phyloP scores from a whole-genome alignment of 2,888 invertebrate genomes.

The Platycheirus albimanus region DNA sequence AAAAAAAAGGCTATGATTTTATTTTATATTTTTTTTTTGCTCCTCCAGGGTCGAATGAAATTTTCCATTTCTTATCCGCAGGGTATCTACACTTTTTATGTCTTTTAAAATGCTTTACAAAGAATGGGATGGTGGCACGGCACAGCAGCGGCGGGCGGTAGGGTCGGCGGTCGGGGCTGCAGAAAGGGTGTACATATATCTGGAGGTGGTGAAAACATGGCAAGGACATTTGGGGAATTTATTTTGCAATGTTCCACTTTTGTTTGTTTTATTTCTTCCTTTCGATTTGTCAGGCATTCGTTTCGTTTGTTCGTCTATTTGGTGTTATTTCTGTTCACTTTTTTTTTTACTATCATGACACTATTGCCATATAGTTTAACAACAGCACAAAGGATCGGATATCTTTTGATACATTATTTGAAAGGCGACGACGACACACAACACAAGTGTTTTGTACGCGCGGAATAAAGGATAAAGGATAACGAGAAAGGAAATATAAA shows the following conservation, averaged over 20 bases:
- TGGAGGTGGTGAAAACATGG: slow-evolving; percentile 13
- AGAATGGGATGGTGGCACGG: background rate
- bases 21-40: slow-evolving; percentile 8
- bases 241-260: slow-evolving; percentile 68
- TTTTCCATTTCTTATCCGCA: slow-evolving; percentile 66
- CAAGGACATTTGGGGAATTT: slow-evolving; percentile 71
- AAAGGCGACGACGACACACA: slow-evolving; percentile 21
- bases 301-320: slow-evolving; percentile 47
- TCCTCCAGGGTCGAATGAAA: slow-evolving; percentile 59
- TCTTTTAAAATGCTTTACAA: slow-evolving; percentile 62
- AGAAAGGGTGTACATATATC: background rate
- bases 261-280: slow-evolving; percentile 74
- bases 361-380: slow-evolving; percentile 46
- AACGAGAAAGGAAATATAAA: slow-evolving; percentile 46
- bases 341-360: slow-evolving; percentile 23
- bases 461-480: slow-evolving; percentile 51
- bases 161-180: background rate
- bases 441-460: slow-evolving; percentile 29
- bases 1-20: slow-evolving; percentile 54
- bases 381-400: slow-evolving; percentile 59
- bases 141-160: background rate
- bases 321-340: slow-evolving; percentile 31
- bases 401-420: slow-evolving; percentile 68
- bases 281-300: slow-evolving; percentile 70
- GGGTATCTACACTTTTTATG: slow-evolving; percentile 69